Conservation (phyloP, 2,797 vertebrate genomes). For the Petrocephalus schoutedeni region DNA sequence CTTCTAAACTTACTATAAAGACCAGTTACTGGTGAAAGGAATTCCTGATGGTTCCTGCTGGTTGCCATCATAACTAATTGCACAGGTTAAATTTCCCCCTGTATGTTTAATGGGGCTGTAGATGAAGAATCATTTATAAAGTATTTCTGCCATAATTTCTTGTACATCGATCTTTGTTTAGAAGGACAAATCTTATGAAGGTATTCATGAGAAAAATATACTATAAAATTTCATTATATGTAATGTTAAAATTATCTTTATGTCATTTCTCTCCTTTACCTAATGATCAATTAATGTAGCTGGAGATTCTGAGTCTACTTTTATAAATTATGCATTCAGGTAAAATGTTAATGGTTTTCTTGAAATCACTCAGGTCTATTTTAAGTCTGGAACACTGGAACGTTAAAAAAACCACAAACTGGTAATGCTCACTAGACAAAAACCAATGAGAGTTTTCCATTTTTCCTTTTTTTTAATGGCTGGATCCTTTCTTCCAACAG, state of each 20-base stretch:
- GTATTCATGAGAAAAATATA: background rate
- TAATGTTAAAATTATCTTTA: background rate
- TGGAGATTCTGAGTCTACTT: slow-evolving; percentile 6
- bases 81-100: background rate
- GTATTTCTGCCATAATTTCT: background rate
- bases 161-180: background rate
- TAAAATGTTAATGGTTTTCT: slow-evolving; percentile 15
- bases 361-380: background rate
- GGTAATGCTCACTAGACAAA: background rate
- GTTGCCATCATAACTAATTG: background rate
- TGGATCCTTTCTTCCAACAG: background rate
- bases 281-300: slow-evolving; percentile 21
- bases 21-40: background rate
- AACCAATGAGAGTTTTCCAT: background rate
- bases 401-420: background rate
- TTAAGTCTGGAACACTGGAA: background rate
- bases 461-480: background rate
- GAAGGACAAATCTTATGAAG: background rate
- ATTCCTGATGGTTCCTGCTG: background rate
- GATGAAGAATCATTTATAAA: background rate
- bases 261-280: slow-evolving; percentile 5
- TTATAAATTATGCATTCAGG: slow-evolving; percentile 22
- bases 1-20: background rate
- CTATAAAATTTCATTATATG: background rate
- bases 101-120: background rate